A percentile compares a stretch with the other conserved stretches of the same genome.
Conservation (phyloP, 1,140 invertebrate species). For the Euschistus heros region DNA sequence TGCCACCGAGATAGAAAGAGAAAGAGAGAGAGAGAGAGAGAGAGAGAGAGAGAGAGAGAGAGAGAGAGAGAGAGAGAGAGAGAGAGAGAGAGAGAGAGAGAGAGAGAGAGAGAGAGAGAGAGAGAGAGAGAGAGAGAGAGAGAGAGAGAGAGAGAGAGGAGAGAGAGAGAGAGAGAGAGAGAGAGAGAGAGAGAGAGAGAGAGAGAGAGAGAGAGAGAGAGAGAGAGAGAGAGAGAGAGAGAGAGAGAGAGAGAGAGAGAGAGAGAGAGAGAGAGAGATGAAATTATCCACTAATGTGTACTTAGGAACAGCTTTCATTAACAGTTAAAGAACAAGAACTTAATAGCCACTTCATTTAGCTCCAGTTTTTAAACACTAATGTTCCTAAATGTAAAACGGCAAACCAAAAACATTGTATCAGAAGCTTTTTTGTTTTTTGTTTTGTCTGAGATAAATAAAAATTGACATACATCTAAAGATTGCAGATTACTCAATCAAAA, state of each 20-base stretch:
- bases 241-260: slow-evolving; percentile 9
- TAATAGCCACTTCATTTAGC: too few species aligned
- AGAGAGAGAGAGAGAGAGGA: neutral
- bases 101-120: slow-evolving; percentile 2
- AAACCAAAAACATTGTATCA: too few species aligned
- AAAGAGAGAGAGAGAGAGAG: slow-evolving; percentile 4
- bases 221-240: slow-evolving; percentile 17
- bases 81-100: slow-evolving; percentile 12
- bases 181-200: neutral
- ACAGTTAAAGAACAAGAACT: too few species aligned
- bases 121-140: neutral
- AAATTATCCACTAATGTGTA: too few species aligned
- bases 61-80: neutral
- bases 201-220: slow-evolving; percentile 3
- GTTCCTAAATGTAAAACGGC: too few species aligned
- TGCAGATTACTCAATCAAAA: too few species aligned
- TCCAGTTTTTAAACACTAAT: too few species aligned
- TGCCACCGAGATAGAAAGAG: neutral
- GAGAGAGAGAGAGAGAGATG: slow-evolving; percentile 12
- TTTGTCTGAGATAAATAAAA: too few species aligned
- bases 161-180: slow-evolving; percentile 18
- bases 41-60: neutral
- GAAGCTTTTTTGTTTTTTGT: too few species aligned
- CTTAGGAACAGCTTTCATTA: too few species aligned
- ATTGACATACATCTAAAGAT: too few species aligned